Evolutionary conservation across 1,140 invertebrate genomes (phyloP), one percentile per base, ranked within the genome.

Genomic region (Drosophila melanogaster): DNA sequence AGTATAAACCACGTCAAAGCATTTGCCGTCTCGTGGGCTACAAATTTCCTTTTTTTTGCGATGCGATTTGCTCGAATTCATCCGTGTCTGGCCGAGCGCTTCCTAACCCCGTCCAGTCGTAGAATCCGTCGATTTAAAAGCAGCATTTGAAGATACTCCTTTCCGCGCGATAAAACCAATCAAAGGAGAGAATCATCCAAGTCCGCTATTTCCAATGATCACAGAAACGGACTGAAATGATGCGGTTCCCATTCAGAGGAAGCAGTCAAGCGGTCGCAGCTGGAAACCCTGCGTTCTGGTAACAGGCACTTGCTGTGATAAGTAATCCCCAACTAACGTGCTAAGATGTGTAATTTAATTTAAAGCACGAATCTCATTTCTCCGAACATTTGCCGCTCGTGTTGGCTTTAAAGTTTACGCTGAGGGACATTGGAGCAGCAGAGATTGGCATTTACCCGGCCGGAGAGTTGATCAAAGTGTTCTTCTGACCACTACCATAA

Each of bases 1-100:
- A 79, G 66, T 72, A 83, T 67, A 79, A 83, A 81, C 79, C 79
- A 81, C 79, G 78, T 83, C 76, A 84, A 83, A 84, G 79, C 79
- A 66, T 10, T n/a, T 22, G 17, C 14, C 33, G 5, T n/a, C 19
- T 37, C 26, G 12, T 19, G 50, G 44, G 46, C 43, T 57, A 35
- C 59, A 47, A 65, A 79, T 79, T 83, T 79, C 15, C 76, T 61
- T 64, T 49, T 72, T 77, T 81, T 59, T 77, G 73, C 62, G 58
- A 59, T 33, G 54, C 41, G 44, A 56, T 56, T 51, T 41, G 33
- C 51, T 43, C 51, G 76, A 77, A 80, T 81, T 81, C 77, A 73
- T 51, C 77, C 77, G 73, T 81, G 77, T 77, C 77, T 80, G 77
- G 37, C 40, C 58, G 49, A 59, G 7, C 30, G 30, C 7, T 8